A percentile compares a stretch with the other conserved stretches of the same genome.
phyloP scores from a whole-genome alignment of 2,888 invertebrate genomes.

The Bruchidius siliquastri region DNA sequence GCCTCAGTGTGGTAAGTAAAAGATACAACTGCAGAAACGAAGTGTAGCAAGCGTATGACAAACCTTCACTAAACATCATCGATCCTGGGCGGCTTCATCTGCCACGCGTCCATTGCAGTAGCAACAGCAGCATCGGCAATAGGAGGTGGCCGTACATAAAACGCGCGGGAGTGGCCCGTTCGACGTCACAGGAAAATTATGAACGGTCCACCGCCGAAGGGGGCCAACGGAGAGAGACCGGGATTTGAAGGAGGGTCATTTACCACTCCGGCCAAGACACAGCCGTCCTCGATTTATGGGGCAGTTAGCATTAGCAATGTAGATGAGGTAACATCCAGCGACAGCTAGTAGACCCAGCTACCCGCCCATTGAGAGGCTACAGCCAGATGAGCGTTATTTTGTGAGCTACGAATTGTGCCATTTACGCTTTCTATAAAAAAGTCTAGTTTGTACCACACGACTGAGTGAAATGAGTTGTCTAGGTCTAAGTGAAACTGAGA shows the following conservation, averaged over 20 bases:
- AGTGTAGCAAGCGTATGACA: too few relatives aligned
- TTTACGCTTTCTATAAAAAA: too few relatives aligned
- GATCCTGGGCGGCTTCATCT: not conserved
- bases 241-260: not conserved
- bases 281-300: slow-evolving; percentile 35
- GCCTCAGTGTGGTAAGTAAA: too few relatives aligned
- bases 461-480: too few relatives aligned
- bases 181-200: not conserved
- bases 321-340: slow-evolving; percentile 29
- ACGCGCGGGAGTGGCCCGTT: not conserved
- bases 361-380: not conserved
- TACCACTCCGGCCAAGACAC: slow-evolving; percentile 1
- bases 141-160: not conserved
- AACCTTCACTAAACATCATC: not conserved
- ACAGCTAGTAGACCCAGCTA: not conserved
- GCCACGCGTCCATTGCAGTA: not conserved
- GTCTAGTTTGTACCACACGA: too few relatives aligned
- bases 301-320: slow-evolving; percentile 39
- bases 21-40: too few relatives aligned
- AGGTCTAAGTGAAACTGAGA: too few relatives aligned
- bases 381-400: not conserved
- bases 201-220: not conserved
- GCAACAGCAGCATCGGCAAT: not conserved
- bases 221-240: not conserved
- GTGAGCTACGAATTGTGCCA: too few relatives aligned